Evolutionary conservation across 2,888 invertebrate genomes (phyloP).

Genomic region (Macrosiphum euphorbiae): DNA sequence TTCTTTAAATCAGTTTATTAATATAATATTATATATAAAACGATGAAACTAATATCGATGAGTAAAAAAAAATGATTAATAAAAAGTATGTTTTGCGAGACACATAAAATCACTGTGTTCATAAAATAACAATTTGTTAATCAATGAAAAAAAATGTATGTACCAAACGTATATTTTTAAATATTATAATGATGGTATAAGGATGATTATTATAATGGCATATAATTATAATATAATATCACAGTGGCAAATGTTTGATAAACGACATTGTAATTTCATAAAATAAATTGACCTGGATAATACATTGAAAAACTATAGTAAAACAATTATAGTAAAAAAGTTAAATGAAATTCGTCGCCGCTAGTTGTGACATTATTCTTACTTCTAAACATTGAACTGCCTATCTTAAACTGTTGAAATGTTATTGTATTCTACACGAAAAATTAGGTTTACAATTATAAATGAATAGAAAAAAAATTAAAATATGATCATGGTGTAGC

Average conservation of each 20-base stretch:
- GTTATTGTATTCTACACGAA: not conserved
- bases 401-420: not conserved
- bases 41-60: not conserved
- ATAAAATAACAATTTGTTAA: not conserved
- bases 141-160: not conserved
- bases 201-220: not conserved
- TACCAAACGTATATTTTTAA: slow-evolving; percentile 68
- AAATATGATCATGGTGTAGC: not conserved
- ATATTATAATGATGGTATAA: not conserved
- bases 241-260: not conserved
- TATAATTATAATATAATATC: not conserved
- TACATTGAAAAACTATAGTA: not conserved
- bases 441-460: not conserved
- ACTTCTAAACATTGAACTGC: not conserved
- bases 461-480: no score
- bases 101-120: not conserved
- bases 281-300: not conserved
- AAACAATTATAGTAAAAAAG: not conserved
- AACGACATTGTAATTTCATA: not conserved
- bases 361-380: not conserved
- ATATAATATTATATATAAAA: not conserved
- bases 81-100: not conserved
- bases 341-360: not conserved
- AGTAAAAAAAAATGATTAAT: no score
- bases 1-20: not conserved